Evolutionary conservation across 2,888 invertebrate genomes (phyloP).

Genomic region (Furcula furcula): DNA sequence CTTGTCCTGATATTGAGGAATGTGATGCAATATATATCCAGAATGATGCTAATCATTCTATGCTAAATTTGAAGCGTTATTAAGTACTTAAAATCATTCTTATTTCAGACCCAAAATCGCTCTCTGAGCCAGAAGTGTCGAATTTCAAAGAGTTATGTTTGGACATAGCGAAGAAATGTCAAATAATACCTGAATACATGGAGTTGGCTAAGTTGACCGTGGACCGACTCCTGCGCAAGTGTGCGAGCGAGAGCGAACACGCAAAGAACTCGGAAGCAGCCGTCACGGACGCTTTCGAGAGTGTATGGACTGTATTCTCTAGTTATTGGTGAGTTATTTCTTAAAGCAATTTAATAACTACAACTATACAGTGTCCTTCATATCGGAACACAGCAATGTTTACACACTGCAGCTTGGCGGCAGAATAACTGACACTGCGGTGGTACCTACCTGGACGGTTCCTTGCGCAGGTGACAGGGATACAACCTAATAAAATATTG

Average conservation of each 20-base stretch:
- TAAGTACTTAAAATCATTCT: no score
- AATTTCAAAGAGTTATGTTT: conserved; percentile 65
- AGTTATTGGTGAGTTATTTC: conserved; percentile 52
- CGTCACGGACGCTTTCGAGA: conserved; percentile 64
- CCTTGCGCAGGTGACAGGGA: no score
- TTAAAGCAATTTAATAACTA: neutral
- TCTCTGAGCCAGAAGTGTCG: conserved; percentile 55
- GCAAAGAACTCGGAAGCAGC: conserved; percentile 25
- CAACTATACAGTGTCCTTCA: no score
- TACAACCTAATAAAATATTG: no score
- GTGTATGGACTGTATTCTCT: conserved; percentile 65
- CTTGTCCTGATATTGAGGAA: no score
- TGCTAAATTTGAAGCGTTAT: no score
- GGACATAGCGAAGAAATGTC: conserved; percentile 64
- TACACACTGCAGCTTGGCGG: no score
- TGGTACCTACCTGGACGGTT: no score
- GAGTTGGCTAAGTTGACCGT: conserved; percentile 63
- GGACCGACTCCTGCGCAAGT: conserved; percentile 40
- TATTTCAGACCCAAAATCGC: conserved; percentile 46
- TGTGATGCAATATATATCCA: no score
- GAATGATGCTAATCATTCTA: no score
- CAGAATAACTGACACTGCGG: no score
- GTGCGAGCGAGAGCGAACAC: conserved; percentile 24
- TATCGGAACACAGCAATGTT: no score
- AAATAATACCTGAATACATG: conserved; percentile 75